phyloP scores from a whole-genome alignment of 2,797 vertebrate genomes.

The Eremophila alpestris region DNA sequence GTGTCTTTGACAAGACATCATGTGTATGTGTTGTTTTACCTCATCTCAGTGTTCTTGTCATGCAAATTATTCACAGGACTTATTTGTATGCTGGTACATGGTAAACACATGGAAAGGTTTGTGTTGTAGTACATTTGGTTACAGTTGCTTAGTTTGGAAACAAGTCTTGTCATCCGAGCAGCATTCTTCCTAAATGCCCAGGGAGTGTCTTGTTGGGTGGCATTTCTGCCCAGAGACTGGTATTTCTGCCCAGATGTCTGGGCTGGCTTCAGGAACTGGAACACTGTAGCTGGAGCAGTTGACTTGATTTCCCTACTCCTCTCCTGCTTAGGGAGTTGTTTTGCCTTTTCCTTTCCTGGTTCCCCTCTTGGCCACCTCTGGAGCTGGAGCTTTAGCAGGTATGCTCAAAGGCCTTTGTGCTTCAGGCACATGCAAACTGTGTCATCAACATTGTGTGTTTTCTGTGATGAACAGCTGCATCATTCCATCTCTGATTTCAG shows the following conservation, averaged over 20 bases:
- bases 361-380: background rate
- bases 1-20: background rate
- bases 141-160: background rate
- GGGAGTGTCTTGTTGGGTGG: background rate
- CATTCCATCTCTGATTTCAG: background rate
- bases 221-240: background rate
- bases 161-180: background rate
- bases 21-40: background rate
- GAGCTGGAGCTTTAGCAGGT: background rate
- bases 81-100: background rate
- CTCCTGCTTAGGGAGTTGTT: background rate
- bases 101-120: background rate
- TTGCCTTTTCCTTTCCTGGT: background rate
- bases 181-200: background rate
- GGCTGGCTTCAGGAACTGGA: background rate
- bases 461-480: background rate
- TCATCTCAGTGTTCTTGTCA: background rate
- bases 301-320: background rate
- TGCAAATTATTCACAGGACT: background rate
- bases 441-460: background rate
- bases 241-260: background rate
- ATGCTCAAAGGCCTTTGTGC: background rate
- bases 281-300: background rate
- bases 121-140: background rate
- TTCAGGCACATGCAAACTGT: background rate